Conservation (phyloP, 2,888 invertebrate genomes). For the Mamestra brassicae region DNA sequence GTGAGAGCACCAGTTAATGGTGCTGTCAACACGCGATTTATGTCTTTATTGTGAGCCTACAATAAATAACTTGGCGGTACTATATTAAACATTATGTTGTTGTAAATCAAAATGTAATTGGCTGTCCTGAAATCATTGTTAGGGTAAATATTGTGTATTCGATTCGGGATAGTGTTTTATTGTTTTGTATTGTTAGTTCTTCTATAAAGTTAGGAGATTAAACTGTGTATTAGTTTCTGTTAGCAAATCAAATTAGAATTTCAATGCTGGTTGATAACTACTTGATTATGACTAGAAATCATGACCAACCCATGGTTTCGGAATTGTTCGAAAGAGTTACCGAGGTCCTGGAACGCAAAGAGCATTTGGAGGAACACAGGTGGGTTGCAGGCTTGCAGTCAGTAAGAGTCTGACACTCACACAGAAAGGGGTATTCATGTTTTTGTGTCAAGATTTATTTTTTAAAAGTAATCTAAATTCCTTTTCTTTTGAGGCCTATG, state of each 20-base stretch:
- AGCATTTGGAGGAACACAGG: too few species aligned
- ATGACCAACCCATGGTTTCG: too few species aligned
- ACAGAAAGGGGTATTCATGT: too few species aligned
- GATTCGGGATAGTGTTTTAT: conserved; percentile 26
- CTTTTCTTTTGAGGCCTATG: too few species aligned
- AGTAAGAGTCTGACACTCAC: too few species aligned
- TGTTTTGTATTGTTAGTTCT: conserved; percentile 18
- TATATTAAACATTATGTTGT: conserved; percentile 69
- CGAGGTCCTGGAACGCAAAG: too few species aligned
- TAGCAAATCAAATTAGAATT: neutral
- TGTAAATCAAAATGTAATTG: conserved; percentile 82
- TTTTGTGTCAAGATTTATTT: too few species aligned
- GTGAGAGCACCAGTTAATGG: conserved; percentile 71
- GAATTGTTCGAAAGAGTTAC: too few species aligned
- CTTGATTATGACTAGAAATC: too few species aligned
- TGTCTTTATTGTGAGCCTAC: conserved; percentile 73
- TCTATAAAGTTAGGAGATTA: neutral
- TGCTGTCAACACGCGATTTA: conserved; percentile 78
- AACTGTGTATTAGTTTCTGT: neutral
- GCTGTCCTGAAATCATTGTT: conserved; percentile 66
- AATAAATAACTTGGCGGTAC: conserved; percentile 77
- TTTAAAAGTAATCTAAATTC: too few species aligned
- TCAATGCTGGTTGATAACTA: too few species aligned
- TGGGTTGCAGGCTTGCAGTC: too few species aligned
- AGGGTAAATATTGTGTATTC: conserved; percentile 50